Base-by-base conservation (phyloP, 2,113 vertebrate species). In the Platichthys stellatus region DNA sequence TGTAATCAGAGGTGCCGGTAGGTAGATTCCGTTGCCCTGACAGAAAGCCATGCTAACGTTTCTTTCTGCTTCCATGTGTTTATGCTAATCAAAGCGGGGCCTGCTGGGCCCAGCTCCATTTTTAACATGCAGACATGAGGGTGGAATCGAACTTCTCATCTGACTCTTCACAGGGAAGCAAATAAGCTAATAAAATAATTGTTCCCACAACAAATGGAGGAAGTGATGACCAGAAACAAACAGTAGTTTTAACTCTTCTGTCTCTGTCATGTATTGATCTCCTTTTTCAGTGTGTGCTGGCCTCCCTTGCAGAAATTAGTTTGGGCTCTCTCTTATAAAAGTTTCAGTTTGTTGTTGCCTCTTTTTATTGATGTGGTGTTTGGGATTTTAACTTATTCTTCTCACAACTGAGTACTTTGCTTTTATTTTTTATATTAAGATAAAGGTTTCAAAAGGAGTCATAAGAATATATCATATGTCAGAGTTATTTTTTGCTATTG, bases 111-210 rank as follows among this genome's bases (percentile, higher is more conserved):
- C 24, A 20, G 40, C 8, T 45, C 61, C n/a, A 8, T 65, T 26
- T 65, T 28, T 10, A 28, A 49, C 61, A 67, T 21, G 51, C 51
- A 57, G 51, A 17, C 8, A 17, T 20, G 47, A 66, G 63, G 45
- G 21, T 20, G 23, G 63, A 14, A 63, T 63, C 38, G 6, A 63
- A 63, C 62, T 24, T 26, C 63, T 64, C 63, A 31, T 66, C 45
- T 26, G 24, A 28, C 14, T n/a, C 23, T 66, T 4, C 10, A 23
- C 35, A 21, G 53, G 24, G 5, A 23, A 28, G 38, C 1, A 2
- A 64, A 21, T 15, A 17, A 31, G 21, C 14, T 43, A n/a, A 56
- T 57, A n/a, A 21, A 38, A 53, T 31, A 7, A 51, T 31, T 31
- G 9, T 53, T 53, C 28, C 65, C 51, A 43, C 11, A 63, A 43